phyloP scores from a whole-genome alignment of 2,888 invertebrate species.

The Cyrtodaria siliqua region DNA sequence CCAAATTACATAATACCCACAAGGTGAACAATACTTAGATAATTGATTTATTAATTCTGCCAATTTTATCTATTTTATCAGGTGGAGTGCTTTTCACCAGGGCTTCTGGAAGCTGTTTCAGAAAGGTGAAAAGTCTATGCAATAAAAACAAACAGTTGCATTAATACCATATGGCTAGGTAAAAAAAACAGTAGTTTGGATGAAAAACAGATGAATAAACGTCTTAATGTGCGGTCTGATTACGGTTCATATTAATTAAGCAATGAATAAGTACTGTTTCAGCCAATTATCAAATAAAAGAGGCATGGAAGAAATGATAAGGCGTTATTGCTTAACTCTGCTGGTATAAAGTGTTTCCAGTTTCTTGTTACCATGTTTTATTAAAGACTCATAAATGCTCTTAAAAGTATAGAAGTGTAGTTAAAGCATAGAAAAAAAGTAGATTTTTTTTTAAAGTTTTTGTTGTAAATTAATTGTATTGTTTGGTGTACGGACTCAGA shows the following conservation, averaged over 20 bases:
- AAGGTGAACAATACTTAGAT: slow-evolving; percentile 11
- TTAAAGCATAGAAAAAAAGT: too few relatives aligned
- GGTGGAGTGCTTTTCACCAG: slow-evolving; percentile 7
- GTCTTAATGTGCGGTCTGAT: background rate
- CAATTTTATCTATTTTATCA: slow-evolving; percentile 38
- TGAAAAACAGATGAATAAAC: slow-evolving; percentile 28
- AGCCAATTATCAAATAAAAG: slow-evolving; percentile 38
- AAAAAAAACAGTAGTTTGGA: slow-evolving; percentile 16
- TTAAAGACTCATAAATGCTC: too few relatives aligned
- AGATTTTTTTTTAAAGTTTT: too few relatives aligned
- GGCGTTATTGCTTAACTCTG: background rate
- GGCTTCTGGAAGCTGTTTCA: too few relatives aligned
- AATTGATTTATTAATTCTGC: slow-evolving; percentile 48
- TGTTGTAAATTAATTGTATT: too few relatives aligned
- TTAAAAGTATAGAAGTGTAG: too few relatives aligned
- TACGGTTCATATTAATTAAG: slow-evolving; percentile 29
- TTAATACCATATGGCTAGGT: slow-evolving; percentile 33
- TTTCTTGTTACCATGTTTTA: too few relatives aligned
- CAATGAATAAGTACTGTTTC: slow-evolving; percentile 4
- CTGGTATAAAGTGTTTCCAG: background rate
- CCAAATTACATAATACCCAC: background rate
- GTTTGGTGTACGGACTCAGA: too few relatives aligned
- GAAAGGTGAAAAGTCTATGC: slow-evolving; percentile 16
- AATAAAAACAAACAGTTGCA: slow-evolving; percentile 36
- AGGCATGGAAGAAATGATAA: background rate